Base-by-base conservation (phyloP, 1,140 invertebrate genomes). In the Drosophila asahinai region DNA sequence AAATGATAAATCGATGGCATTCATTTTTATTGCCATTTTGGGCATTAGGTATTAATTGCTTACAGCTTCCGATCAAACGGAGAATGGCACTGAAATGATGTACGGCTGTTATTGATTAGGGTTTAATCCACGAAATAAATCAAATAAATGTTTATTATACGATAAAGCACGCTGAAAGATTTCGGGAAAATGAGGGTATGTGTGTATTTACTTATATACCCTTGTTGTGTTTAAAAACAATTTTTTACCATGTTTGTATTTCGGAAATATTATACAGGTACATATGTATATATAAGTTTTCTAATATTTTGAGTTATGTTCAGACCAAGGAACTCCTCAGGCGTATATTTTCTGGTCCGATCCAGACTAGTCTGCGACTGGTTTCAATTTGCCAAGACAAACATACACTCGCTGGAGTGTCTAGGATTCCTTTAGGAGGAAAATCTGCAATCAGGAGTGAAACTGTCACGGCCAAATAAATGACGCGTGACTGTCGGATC, bases 11-110 rank as follows among this genome's bases (percentile, higher is more conserved):
- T 87, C 64, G 71, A 80, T 65, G 65, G 78, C 65, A 77, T 80
- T 54, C 40, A 55, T 80, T 86, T 80, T 87, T 87, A 87, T 87
- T 83, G 80, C 63, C 77, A 66, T 70, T 77, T 77, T 40, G 62
- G 76, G 48, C 54, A 86, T 87, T 83, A 77, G 58, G 76, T 86
- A 87, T 86, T 86, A 86, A 86, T 87, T 86, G 76, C 70, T 36
- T 57, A 76, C 63, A 66, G 61, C 52, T 57, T 64, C 27, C 52
- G 17, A 19, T 45, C 27, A 52, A 30, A 25, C 9, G 30, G 52
- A 27, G 38, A 38, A 22, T 17, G 51, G 36, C n/a, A 14, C 17
- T 30, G 60, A 33, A 27, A 48, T 74, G 71, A 73, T 74, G 36
- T 73, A 74, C 47, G 71, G 27, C 15, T 27, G 45, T 38, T 74